phyloP scores from a whole-genome alignment of 1,140 invertebrate species.

The Caenorhabditis inopinata region DNA sequence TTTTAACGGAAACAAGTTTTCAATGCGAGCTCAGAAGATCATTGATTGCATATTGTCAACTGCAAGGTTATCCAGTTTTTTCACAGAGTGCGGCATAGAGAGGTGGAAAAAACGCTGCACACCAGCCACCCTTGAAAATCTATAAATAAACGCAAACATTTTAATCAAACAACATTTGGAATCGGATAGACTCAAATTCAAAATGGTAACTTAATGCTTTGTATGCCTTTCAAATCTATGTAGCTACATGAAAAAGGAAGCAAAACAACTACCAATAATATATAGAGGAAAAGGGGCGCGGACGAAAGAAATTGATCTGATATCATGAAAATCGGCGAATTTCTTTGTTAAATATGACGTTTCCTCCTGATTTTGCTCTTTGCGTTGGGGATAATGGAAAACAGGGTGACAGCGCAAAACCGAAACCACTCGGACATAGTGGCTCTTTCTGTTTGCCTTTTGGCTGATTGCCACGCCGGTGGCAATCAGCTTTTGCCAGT shows the following conservation, averaged over 20 bases:
- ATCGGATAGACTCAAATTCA: constrained; percentile 13
- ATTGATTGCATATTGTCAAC: constrained; percentile 30
- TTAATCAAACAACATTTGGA: constrained; percentile 32
- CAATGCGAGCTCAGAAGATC: neutral
- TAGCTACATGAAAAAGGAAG: neutral
- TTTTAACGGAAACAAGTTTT: constrained; percentile 14
- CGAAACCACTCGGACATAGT: constrained; percentile 18
- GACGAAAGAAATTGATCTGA: neutral
- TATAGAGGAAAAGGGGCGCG: neutral
- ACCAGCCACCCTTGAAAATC: neutral
- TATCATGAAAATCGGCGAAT: neutral
- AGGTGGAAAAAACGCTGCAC: no score
- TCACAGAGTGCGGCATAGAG: no score
- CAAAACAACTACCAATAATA: no score
- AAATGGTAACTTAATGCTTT: constrained; percentile 2
- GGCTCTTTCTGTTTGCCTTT: constrained; percentile 28
- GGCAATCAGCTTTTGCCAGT: constrained; percentile 18
- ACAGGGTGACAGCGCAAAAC: constrained; percentile 3
- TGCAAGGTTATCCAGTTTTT: constrained; percentile 33
- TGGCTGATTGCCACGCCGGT: constrained; percentile 16
- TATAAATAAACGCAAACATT: constrained; percentile 9
- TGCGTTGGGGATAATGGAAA: neutral
- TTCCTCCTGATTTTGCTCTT: neutral
- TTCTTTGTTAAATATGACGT: neutral
- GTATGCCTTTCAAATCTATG: neutral